Conservation (phyloP, 1,140 invertebrate species). For the Apis mellifera region Amel_HAv3.1 CM009943.2:4282001-4282500, state of each 20-base stretch:
- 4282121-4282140: not conserved
- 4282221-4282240: no score
- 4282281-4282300: not conserved
- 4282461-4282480: conserved; percentile 60
- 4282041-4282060: conserved; percentile 61
- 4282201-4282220: not conserved
- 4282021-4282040: conserved; percentile 66
- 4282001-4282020: conserved; percentile 66
- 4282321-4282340: not conserved
- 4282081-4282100: conserved; percentile 43
- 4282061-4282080: conserved; percentile 40
- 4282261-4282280: not conserved
- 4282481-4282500: conserved; percentile 62
- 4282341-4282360: conserved; percentile 46
- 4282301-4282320: not conserved
- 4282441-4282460: conserved; percentile 53
- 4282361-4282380: conserved; percentile 45
- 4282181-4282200: no score
- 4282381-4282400: conserved; percentile 52
- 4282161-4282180: no score
- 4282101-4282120: conserved; percentile 29
- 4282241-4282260: not conserved
- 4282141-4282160: not conserved
- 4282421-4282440: conserved; percentile 41
- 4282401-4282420: conserved; percentile 56